Evolutionary conservation across 2,113 vertebrate species (phyloP), one percentile per base, ranked within the genome.

Genomic region (Caretta caretta): DNA sequence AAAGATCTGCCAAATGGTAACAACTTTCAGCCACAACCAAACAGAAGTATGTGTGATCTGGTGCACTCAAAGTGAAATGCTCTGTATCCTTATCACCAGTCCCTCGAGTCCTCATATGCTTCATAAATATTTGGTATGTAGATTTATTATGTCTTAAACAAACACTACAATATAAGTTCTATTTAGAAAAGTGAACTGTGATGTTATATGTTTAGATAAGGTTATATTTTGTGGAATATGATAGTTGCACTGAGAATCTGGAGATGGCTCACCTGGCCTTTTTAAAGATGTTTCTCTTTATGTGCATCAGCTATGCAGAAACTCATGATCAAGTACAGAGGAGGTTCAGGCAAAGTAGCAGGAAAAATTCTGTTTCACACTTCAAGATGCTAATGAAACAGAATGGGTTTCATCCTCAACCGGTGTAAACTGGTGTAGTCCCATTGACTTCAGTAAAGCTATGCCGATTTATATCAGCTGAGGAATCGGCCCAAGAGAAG

Each of bases 1-100:
- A 90, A 93, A 89, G 51, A 90, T 69, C 80, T 89, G 85, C 89
- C 87, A 96, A 94, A 93, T 29, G 48, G 69, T 59, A 46, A 57
- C 24, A 54, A 46, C 24, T 8, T 79, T 89, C 54, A 89, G 75
- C 69, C 86, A 19, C 56, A 96, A 90, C 78, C 54, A 90, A 24
- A 53, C 27, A 91, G 78, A 89, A n/a, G 10, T 22, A 38, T 29
- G 82, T 75, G 42, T 2, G 35, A 62, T 42, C 42, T 13, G 0
- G 12, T 72, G 51, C 82, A 80, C 27, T 27, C 46, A 27, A 93
- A 14, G 31, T 49, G 17, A 69, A 91, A 90, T 5, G 14, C 78
- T 51, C 72, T 85, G 5, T 0, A 0, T 76, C 35, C n/a, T 54
- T 83, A 16, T 22, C n/a, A 80, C 49, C 80, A 87, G 16, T 20